Conservation (phyloP, 2,797 vertebrate genomes). For the Melanotaenia pygmaea region DNA sequence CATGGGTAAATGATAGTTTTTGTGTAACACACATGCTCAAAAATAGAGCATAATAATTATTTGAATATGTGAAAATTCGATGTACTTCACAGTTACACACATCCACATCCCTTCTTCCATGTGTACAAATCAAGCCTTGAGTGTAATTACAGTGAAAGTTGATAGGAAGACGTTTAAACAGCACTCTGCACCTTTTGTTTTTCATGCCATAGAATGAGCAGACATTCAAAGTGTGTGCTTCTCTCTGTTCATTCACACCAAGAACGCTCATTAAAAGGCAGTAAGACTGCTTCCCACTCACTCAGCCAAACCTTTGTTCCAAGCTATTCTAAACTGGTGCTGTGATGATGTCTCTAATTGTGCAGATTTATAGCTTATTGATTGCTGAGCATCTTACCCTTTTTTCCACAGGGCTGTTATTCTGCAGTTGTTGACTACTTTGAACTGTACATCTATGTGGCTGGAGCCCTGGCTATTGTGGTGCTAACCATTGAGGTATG, state of each 20-base stretch:
- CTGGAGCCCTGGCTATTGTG: constrained; percentile 92
- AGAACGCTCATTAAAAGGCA: constrained; percentile 72
- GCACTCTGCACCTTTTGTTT: constrained; percentile 71
- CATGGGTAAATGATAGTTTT: constrained; percentile 12
- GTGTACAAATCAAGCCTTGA: constrained; percentile 43
- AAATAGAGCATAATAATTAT: constrained; percentile 37
- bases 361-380: constrained; percentile 52
- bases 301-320: constrained; percentile 67
- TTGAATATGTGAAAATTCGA: constrained; percentile 46
- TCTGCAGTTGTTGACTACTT: constrained; percentile 92
- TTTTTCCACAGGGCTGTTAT: constrained; percentile 89
- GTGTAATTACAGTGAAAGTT: constrained; percentile 66
- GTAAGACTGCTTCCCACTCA: constrained; percentile 61
- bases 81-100: constrained; percentile 25
- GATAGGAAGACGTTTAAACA: constrained; percentile 51
- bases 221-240: constrained; percentile 47
- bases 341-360: constrained; percentile 57
- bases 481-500: constrained; percentile 93
- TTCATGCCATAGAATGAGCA: constrained; percentile 58
- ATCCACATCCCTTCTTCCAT: constrained; percentile 22
- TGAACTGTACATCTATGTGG: constrained; percentile 94
- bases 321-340: constrained; percentile 57
- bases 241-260: constrained; percentile 65
- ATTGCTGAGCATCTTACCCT: constrained; percentile 43
- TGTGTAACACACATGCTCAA: constrained; percentile 10